Base-by-base conservation (phyloP, 2,797 vertebrate species). In the Oreochromis mossambicus region DNA sequence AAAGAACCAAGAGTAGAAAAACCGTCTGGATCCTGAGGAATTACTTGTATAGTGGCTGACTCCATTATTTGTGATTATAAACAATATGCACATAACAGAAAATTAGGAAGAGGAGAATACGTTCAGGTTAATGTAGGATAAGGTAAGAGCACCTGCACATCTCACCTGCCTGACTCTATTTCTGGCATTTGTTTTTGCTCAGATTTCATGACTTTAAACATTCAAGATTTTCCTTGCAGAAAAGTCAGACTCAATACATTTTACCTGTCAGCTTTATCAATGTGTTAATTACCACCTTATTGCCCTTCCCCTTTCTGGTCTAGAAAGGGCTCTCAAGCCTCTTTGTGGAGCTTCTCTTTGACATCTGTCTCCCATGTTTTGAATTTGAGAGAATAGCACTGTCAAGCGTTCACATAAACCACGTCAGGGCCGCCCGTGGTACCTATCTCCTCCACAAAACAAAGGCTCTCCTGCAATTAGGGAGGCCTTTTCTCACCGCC, bases 381-480 rank as follows among this genome's bases (percentile, higher is more conserved):
- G 78, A 92, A 77, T 78, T 58, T 80, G 82, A 91, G 88, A 91
- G 94, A 90, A 95, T 87, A 84, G 92, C 92, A 12, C 87, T 93
- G 91, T 93, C 91, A 92, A 87, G 15, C 82, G n/a, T 79, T 85
- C 83, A 66, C 87, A 84, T 93, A 88, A 92, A 89, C 89, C 90
- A 75, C 84, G 91, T 92, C 94, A 93, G 78, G 79, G 88, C 84
- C 78, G 76, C 83, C 87, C 41, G 79, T 89, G 94, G 91, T 93
- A 95, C 94, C 94, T 93, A 92, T 91, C 90, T 88, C 63, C 91
- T 91, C 88, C 5, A 68, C 82, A 85, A 94, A 94, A 95, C 92
- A 96, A 96, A 95, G 88, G 84, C 88, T 63, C 86, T 85, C 78
- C 79, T 51, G 90, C 95, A 95, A 95, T 96, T 95, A 95, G 91